Evolutionary conservation across 2,113 vertebrate genomes (phyloP), one percentile per base, ranked within the genome.

Genomic region (Montifringilla adamsi): DNA sequence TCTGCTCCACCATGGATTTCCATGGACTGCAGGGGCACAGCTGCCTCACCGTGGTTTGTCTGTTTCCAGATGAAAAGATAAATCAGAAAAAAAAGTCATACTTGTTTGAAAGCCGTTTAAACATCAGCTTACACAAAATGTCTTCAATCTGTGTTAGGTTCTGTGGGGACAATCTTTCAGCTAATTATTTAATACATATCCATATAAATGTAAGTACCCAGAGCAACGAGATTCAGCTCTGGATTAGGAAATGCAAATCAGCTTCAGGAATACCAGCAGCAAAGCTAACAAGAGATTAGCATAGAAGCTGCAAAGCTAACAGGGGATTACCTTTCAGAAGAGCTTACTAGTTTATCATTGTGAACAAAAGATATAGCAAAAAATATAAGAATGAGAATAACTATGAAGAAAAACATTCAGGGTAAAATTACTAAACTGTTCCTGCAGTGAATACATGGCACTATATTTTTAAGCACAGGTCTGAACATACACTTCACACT

Each of bases 231-330:
- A 94, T 95, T 95, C 93, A 78, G 64, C 60, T 95, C 70, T 76
- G 88, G 86, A 94, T 97, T 97, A 95, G 46, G 89, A 74, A 95
- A 97, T 96, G 96, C 87, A 94, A 96, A 97, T 96, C 66, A 89
- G 46, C 39, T 91, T 46, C 84, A 69, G 76, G 67, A 94, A 69
- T 91, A 94, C 46, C 92, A 94, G 68, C 59, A 73, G 87, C 64
- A 95, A 95, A 96, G 86, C 92, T 92, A 95, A 94, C 91, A 94
- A 92, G 87, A 87, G 95, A 94, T 95, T 95, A 94, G 16, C 44
- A 64, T 16, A 81, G 77, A 92, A 95, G n/a, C 66, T 92, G 84
- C 53, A 87, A 91, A 95, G 81, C 89, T 95, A 97, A 95, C 84
- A 90, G 76, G 52, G 87, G 88, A 97, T 97, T 97, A 95, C 89